phyloP scores from a whole-genome alignment of 2,888 invertebrate genomes.

The Philhelius pedissequus region DNA sequence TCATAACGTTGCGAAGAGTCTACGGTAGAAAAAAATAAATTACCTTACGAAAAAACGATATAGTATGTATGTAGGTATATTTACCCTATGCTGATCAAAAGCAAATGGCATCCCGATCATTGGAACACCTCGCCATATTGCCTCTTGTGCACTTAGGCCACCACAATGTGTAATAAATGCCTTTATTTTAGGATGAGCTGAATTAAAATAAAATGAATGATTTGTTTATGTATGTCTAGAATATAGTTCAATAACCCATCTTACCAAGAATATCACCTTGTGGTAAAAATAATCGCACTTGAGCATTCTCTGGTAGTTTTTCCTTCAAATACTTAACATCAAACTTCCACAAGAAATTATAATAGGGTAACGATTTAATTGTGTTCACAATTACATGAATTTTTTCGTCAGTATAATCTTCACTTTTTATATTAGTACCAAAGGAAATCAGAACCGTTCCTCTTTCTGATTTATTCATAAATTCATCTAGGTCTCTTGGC shows the following conservation, averaged over 20 bases:
- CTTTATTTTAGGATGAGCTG: constrained; percentile 71
- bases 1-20: constrained; percentile 10
- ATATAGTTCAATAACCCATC: background rate
- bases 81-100: constrained; percentile 71
- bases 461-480: constrained; percentile 71
- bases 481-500: constrained; percentile 71
- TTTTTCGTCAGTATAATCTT: constrained; percentile 51
- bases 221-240: background rate
- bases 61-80: background rate
- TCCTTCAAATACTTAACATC: constrained; percentile 56
- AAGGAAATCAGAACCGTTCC: constrained; percentile 76
- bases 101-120: constrained; percentile 73
- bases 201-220: background rate
- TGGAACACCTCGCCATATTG: constrained; percentile 73
- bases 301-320: constrained; percentile 70
- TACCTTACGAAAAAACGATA: background rate
- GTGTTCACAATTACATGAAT: constrained; percentile 49
- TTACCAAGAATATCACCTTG: constrained; percentile 66
- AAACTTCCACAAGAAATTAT: constrained; percentile 78
- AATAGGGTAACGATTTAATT: constrained; percentile 72
- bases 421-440: constrained; percentile 72
- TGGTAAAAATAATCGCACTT: constrained; percentile 45
- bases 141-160: constrained; percentile 73
- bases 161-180: constrained; percentile 74
- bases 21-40: constrained; percentile 5